A percentile compares a stretch with the other conserved stretches of the same genome.
Evolutionary conservation across 2,888 invertebrate genomes (phyloP).

Genomic region (Cantharis flavilabris): DNA sequence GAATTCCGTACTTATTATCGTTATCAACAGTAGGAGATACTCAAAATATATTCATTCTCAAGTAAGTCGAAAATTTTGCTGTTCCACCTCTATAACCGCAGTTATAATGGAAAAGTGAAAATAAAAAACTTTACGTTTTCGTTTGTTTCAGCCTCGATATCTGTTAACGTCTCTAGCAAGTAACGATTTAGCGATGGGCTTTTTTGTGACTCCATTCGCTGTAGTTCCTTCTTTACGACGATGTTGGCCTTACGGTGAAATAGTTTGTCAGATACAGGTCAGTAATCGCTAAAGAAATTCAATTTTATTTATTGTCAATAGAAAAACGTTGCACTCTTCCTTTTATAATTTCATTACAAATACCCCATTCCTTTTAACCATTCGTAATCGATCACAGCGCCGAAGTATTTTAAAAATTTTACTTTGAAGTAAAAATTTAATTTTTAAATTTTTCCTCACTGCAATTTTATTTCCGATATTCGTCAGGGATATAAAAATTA

Average conservation of each 20-base stretch:
- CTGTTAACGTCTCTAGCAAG: slow-evolving; percentile 84
- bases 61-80: slow-evolving; percentile 58
- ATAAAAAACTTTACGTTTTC: slow-evolving; percentile 4
- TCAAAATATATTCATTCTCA: slow-evolving; percentile 87
- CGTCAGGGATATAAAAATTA: neutral
- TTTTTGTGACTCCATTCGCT: slow-evolving; percentile 84
- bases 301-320: neutral
- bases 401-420: neutral
- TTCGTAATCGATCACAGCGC: neutral
- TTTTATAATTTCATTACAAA: neutral
- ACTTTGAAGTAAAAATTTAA: neutral
- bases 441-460: neutral
- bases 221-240: slow-evolving; percentile 82
- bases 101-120: neutral
- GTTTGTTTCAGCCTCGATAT: slow-evolving; percentile 74
- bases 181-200: slow-evolving; percentile 85
- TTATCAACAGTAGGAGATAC: slow-evolving; percentile 82
- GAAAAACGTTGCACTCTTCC: neutral
- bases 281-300: slow-evolving; percentile 34
- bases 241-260: slow-evolving; percentile 91
- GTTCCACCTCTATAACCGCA: neutral
- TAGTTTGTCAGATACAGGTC: slow-evolving; percentile 91
- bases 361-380: neutral
- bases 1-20: slow-evolving; percentile 79
- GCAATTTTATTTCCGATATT: neutral